A percentile compares a stretch with the other conserved stretches of the same genome.
Conservation (phyloP, 2,113 vertebrate genomes). For the Kobus ellipsiprymnus region DNA sequence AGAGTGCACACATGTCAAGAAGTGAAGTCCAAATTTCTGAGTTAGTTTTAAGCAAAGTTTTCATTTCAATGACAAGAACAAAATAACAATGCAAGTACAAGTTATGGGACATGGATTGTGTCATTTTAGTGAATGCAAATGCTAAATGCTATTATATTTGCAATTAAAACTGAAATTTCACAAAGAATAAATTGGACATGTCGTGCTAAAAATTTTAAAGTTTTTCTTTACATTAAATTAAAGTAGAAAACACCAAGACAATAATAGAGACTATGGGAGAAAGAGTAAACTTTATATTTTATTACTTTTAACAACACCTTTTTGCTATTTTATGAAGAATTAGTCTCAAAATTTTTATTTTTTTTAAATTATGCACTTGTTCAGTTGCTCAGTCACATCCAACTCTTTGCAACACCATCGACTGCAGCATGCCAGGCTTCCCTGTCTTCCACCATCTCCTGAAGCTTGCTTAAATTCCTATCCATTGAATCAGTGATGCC, state of each 20-base stretch:
- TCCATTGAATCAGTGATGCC: neutral
- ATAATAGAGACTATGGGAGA: neutral
- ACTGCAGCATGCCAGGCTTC: neutral
- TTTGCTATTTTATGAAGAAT: neutral
- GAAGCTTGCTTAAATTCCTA: neutral
- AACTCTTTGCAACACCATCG: neutral
- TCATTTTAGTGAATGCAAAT: neutral
- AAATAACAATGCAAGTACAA: neutral
- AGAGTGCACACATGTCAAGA: neutral
- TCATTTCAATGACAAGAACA: neutral
- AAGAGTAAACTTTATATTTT: neutral
- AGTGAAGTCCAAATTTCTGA: neutral
- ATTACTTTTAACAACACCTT: neutral
- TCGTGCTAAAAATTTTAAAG: neutral
- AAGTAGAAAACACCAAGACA: neutral
- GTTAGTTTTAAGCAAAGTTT: neutral
- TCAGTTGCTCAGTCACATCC: neutral
- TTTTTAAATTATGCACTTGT: neutral
- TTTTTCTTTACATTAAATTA: neutral
- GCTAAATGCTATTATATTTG: neutral
- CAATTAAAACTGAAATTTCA: neutral
- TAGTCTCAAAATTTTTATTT: neutral
- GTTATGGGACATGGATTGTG: neutral
- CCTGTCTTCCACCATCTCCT: neutral
- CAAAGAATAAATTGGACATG: neutral